Base-by-base conservation (phyloP, 2,888 invertebrate species). In the Conomelus anceps region DNA sequence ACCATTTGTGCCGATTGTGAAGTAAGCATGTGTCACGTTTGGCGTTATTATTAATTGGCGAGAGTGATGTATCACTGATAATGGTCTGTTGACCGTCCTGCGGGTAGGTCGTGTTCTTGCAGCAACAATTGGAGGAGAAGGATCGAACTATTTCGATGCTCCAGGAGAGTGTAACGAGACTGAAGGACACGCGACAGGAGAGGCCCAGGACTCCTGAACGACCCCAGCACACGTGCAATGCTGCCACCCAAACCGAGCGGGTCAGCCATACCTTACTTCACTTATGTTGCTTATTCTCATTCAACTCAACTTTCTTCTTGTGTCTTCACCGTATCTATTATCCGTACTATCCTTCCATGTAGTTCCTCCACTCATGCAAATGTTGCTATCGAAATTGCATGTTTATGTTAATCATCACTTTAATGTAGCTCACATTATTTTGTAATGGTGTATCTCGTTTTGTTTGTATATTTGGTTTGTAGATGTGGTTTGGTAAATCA, bases 191-290 rank as follows among this genome's bases (percentile, higher is more conserved):
- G 17, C 87, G 89, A 23, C 87, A 88, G 22, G 26, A 87, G 6
- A 89, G 86, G 11, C 87, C 89, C 22, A 89, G 90, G 22, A 26
- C 84, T n/a, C 22, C 41, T 84, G 22, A 22, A 85, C n/a, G 85
- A 84, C n/a, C 88, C 89, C 93, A 93, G 85, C 93, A 96, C 92
- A 96, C 95, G 91, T 96, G 96, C 93, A 97, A 97, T 93, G 96
- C 96, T 91, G 96, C 97, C 92, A 97, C 97, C 92, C 97, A 97
- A 94, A 97, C 97, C 29, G 97, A 97, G 93, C 95, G 97, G 95
- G 97, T 97, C 94, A 93, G 93, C 91, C 24, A 84, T 17, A 9
- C n/a, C n/a, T 23, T 88, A 87, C 90, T 63, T 88, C 34, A 34
- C 87, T 84, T 87, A 90, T 88, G 84, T 89, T 90, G 86, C 86